These are phyloP conservation scores for Cordilura impudica DNA, from an alignment of 2,888 invertebrate genomes.

Conservation along the genomic window DNA sequence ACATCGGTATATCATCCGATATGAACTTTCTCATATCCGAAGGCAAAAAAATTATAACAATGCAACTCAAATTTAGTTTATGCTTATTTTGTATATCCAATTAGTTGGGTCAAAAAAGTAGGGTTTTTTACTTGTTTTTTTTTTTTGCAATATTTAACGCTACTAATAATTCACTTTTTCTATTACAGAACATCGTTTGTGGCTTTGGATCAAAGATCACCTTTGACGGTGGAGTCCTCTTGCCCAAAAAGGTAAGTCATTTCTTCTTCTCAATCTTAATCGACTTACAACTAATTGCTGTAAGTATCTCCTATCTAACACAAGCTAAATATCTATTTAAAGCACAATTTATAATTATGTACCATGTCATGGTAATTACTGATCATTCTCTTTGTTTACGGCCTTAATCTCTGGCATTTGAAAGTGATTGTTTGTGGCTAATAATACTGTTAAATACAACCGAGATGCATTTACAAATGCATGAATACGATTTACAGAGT, in stretches of 20 bases:
- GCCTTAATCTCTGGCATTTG: constrained; percentile 32
- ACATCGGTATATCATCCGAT: too few species aligned
- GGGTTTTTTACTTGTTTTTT: too few species aligned
- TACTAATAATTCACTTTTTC: neutral
- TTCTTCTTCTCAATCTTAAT: neutral
- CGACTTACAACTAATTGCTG: neutral
- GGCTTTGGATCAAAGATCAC: constrained; percentile 78
- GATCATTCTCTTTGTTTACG: constrained; percentile 34
- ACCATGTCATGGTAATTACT: constrained; percentile 9
- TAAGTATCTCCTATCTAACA: neutral
- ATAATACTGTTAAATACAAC: constrained; percentile 47
- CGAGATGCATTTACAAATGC: constrained; percentile 7
- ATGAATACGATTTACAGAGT: neutral
- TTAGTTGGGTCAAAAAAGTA: too few species aligned
- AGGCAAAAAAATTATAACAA: too few species aligned
- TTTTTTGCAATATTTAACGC: too few species aligned
- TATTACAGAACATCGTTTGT: constrained; percentile 76
- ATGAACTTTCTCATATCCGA: too few species aligned
- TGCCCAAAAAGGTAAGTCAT: constrained; percentile 77
- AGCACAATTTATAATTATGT: constrained; percentile 26
- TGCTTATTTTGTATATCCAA: too few species aligned
- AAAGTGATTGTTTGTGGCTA: constrained; percentile 37
- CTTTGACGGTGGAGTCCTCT: constrained; percentile 78
- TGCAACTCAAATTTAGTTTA: too few species aligned
- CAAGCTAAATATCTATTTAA: neutral